phyloP scores from a whole-genome alignment of 2,888 invertebrate genomes.

The Meta bourneti region DNA sequence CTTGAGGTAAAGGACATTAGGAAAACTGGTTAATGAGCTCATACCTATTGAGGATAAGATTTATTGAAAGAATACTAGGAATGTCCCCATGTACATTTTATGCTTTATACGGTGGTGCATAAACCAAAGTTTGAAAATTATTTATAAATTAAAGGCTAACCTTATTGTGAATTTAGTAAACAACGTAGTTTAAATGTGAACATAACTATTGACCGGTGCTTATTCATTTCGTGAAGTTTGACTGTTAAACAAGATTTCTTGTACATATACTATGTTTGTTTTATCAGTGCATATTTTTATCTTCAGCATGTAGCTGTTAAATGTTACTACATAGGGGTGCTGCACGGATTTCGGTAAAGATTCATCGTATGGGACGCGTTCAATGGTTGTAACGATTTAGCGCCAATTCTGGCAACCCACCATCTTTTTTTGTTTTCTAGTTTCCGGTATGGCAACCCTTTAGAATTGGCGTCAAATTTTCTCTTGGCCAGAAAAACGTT shows the following conservation, averaged over 20 bases:
- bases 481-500: no score
- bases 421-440: no score
- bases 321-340: not conserved
- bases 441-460: no score
- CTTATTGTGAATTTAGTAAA: not conserved
- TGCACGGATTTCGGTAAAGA: not conserved
- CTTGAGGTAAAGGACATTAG: not conserved
- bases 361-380: no score
- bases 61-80: not conserved
- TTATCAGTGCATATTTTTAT: not conserved
- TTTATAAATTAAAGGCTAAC: not conserved
- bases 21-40: not conserved
- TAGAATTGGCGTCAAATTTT: no score
- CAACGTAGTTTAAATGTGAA: not conserved
- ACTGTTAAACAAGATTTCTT: not conserved
- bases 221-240: not conserved
- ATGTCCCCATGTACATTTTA: not conserved
- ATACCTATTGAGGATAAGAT: not conserved
- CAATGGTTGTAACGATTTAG: no score
- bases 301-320: not conserved
- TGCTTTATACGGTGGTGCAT: not conserved
- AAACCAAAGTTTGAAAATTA: not conserved
- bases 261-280: not conserved
- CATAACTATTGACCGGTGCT: not conserved
- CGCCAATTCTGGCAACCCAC: no score